Evolutionary conservation across 2,797 vertebrate species (phyloP), one percentile per base, ranked within the genome.

Genomic region (Tolypeutes matacus): DNA sequence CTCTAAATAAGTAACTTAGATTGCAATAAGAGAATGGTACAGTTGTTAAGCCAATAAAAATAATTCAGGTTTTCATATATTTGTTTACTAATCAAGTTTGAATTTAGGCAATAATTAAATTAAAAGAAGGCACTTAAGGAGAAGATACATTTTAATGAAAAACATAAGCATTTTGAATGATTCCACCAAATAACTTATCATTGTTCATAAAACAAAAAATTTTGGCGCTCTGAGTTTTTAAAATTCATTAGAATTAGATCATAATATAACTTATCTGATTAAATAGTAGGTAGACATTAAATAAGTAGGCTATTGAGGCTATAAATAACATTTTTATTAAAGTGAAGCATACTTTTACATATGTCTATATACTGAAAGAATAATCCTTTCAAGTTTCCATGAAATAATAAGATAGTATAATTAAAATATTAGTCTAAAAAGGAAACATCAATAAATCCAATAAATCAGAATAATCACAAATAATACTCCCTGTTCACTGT

Each of bases 321-420:
- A 15, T 82, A 82, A 67, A 53, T 87, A 34, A 20, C 49, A 53
- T 11, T 83, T 82, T 11, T 94, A 70, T 82, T 92, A 83, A 77
- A 83, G 18, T 36, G 53, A 84, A 56, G 23, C 18, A 36, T 60
- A 29, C 56, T 23, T 69, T 75, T 91, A 58, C 80, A 13, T 6
- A 3, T 73, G 5, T 72, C 12, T 72, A 53, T 95, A 64, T 95
- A 18, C 53, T 36, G 46, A 85, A 75, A 84, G 39, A 77, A 36
- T 17, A 56, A 80, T 17, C 11, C 76, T 87, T 86, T 76, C n/a
- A 34, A 2, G 23, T 83, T 93, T n/a, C 58, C 27, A 39, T 80
- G 12, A 36, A 60, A 51, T 53, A 51, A n/a, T 53, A 51, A n/a
- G 23, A 46, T 65, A 65, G 31, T 95, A 51, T 73, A 85, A 64